Percentiles rank a stretch among this genome's conserved stretches.
Evolutionary conservation across 2,113 vertebrate species (phyloP).

Genomic region (Noturus placidus): DNA sequence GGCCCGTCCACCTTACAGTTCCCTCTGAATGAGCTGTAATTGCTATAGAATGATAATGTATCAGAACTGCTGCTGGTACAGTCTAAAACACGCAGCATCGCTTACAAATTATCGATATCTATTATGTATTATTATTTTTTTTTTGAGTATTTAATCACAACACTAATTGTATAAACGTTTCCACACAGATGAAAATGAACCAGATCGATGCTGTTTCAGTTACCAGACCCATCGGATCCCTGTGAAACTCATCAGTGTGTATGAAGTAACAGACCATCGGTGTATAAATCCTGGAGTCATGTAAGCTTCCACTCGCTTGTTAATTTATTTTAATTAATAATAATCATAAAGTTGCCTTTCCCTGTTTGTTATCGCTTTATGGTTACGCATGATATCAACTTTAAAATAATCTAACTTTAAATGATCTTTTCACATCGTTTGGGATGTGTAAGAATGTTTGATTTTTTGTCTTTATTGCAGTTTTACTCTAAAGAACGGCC

Average conservation of each 20-base stretch:
- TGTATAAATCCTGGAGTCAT: neutral
- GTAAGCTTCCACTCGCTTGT: neutral
- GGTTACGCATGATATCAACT: neutral
- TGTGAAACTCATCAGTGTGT: neutral
- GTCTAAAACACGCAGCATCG: too few relatives aligned
- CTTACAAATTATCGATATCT: too few relatives aligned
- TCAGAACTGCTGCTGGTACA: too few relatives aligned
- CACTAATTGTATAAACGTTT: neutral
- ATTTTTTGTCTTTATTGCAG: neutral
- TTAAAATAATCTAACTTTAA: neutral
- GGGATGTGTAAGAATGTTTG: too few relatives aligned
- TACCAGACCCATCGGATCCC: neutral
- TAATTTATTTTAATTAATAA: neutral
- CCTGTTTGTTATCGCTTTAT: neutral
- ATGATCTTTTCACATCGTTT: too few relatives aligned
- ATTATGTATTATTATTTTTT: too few relatives aligned
- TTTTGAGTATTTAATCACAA: neutral
- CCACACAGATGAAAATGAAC: neutral
- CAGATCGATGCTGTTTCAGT: neutral
- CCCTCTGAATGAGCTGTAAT: too few relatives aligned
- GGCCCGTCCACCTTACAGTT: too few relatives aligned
- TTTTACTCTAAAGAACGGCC: neutral
- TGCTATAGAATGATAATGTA: too few relatives aligned
- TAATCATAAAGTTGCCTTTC: neutral
- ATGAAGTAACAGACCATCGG: accelerated